phyloP scores from a whole-genome alignment of 2,888 invertebrate species.

The Drosophila koepferae region DNA sequence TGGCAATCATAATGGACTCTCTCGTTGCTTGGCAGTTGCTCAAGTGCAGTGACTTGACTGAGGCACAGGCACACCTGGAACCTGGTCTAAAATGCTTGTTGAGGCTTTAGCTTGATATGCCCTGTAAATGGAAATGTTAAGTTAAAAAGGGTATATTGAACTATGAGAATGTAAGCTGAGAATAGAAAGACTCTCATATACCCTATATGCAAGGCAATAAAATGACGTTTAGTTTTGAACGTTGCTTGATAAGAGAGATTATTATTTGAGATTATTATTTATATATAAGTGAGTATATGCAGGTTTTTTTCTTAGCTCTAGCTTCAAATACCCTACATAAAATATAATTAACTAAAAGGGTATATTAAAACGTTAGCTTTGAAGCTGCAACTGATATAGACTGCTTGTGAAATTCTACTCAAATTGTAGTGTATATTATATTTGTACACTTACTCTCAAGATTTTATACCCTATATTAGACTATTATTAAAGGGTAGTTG shows the following conservation, averaged over 20 bases:
- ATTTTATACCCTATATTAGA: background rate
- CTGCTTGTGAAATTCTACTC: background rate
- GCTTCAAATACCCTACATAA: too few species aligned
- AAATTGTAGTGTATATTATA: background rate
- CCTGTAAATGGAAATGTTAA: background rate
- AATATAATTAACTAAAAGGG: too few species aligned
- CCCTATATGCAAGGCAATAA: background rate
- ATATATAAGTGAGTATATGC: too few species aligned
- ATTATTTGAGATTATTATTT: too few species aligned
- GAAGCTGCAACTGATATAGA: too few species aligned
- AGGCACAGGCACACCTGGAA: conserved; percentile 6
- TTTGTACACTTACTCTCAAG: background rate
- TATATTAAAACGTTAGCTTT: too few species aligned
- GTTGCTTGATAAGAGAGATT: too few species aligned
- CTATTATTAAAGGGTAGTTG: background rate
- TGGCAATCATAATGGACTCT: conserved; percentile 31
- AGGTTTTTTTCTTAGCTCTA: too few species aligned
- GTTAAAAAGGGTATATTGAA: background rate
- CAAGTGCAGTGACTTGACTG: conserved; percentile 48
- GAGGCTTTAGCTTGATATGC: conserved; percentile 6
- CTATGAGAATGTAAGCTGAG: background rate
- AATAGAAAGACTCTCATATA: too few species aligned
- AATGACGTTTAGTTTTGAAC: too few species aligned
- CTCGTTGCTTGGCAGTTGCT: conserved; percentile 42
- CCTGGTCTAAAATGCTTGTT: conserved; percentile 15